phyloP scores from a whole-genome alignment of 2,888 invertebrate species.

The Nemotelus pantherinus region DNA sequence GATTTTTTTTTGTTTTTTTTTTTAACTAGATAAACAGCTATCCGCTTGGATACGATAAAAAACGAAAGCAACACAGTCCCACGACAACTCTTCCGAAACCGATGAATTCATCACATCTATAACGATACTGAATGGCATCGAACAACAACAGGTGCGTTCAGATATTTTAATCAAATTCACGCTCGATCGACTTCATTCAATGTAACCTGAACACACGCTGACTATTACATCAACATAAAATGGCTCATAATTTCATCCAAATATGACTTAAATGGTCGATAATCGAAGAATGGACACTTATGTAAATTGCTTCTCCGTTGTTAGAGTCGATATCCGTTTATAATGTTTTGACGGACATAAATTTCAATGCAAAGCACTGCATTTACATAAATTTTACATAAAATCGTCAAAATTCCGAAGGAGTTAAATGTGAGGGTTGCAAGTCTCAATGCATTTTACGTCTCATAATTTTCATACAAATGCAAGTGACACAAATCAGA shows the following conservation, averaged over 20 bases:
- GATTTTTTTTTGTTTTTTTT: too few species aligned
- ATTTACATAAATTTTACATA: slow-evolving; percentile 44
- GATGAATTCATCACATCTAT: neutral
- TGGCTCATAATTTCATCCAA: slow-evolving; percentile 45
- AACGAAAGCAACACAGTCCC: too few species aligned
- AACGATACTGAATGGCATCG: neutral
- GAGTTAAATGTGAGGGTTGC: slow-evolving; percentile 18
- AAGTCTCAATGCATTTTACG: slow-evolving; percentile 6
- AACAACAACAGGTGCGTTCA: slow-evolving; percentile 40
- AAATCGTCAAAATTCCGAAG: slow-evolving; percentile 24
- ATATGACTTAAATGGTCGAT: slow-evolving; percentile 46
- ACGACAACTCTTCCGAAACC: too few species aligned
- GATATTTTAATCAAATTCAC: neutral
- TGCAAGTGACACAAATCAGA: slow-evolving; percentile 23
- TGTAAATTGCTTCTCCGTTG: slow-evolving; percentile 4
- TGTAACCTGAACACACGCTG: neutral
- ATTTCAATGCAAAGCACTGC: neutral
- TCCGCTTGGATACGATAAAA: too few species aligned
- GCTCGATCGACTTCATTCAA: slow-evolving; percentile 27
- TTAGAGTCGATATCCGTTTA: slow-evolving; percentile 30
- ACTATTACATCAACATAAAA: slow-evolving; percentile 45
- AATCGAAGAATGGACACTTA: slow-evolving; percentile 43
- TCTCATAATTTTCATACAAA: slow-evolving; percentile 32
- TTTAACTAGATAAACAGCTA: too few species aligned
- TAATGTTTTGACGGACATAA: slow-evolving; percentile 43